phyloP scores from a whole-genome alignment of 2,113 vertebrate species.

The Chaenogobius annularis region DNA sequence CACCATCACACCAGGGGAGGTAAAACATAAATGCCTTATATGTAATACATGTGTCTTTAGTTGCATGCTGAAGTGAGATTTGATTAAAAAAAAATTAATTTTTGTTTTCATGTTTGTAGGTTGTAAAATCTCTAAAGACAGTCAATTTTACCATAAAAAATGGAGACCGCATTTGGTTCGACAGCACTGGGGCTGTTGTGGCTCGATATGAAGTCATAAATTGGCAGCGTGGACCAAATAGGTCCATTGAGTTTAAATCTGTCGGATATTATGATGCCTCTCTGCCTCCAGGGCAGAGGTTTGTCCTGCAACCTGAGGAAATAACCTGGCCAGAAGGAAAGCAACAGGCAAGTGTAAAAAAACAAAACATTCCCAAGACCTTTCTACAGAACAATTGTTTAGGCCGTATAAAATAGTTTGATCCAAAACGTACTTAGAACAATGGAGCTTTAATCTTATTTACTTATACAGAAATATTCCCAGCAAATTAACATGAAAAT shows the following conservation, averaged over 20 bases:
- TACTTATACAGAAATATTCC: too few relatives aligned
- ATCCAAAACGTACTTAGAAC: too few relatives aligned
- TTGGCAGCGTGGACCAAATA: constrained; percentile 66
- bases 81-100: too few relatives aligned
- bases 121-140: constrained; percentile 54
- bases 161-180: constrained; percentile 72
- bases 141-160: constrained; percentile 69
- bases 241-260: constrained; percentile 64
- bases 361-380: not conserved
- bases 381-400: not conserved
- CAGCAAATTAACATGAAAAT: too few relatives aligned
- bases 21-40: constrained; percentile 25
- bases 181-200: constrained; percentile 66
- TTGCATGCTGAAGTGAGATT: not conserved
- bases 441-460: too few relatives aligned
- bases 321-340: constrained; percentile 68
- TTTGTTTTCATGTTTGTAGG: constrained; percentile 29
- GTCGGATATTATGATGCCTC: constrained; percentile 77
- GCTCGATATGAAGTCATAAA: constrained; percentile 76
- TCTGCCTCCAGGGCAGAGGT: constrained; percentile 59
- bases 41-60: not conserved
- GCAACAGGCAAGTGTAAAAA: constrained; percentile 36
- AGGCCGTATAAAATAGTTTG: not conserved
- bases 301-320: constrained; percentile 56
- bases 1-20: constrained; percentile 63